These are phyloP conservation scores for Ophonus ardosiacus DNA, from an alignment of 2,888 invertebrate genomes.

Conservation along the genomic window DNA sequence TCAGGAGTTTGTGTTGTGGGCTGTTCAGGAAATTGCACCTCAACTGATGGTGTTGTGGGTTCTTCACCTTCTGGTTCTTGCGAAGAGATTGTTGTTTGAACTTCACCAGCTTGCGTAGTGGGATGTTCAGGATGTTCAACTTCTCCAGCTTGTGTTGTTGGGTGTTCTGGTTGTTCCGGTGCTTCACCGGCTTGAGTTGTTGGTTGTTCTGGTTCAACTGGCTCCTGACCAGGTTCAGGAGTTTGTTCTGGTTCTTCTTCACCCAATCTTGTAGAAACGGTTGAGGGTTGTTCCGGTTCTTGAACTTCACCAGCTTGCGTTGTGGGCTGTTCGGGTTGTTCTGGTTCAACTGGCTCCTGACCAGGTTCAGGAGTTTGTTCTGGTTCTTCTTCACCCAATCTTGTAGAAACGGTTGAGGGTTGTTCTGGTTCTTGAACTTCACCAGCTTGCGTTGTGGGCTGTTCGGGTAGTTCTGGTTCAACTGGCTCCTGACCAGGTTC, in stretches of 20 bases:
- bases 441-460: slow-evolving; percentile 9
- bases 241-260: slow-evolving; percentile 59
- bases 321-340: slow-evolving; percentile 19
- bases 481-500: not conserved
- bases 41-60: slow-evolving; percentile 52
- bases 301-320: not conserved
- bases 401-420: too few species aligned
- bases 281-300: slow-evolving; percentile 7
- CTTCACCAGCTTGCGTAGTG: not conserved
- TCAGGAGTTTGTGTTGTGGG: slow-evolving; percentile 27
- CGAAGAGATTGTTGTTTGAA: slow-evolving; percentile 50
- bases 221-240: slow-evolving; percentile 62
- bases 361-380: slow-evolving; percentile 55
- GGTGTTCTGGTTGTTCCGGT: slow-evolving; percentile 9
- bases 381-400: slow-evolving; percentile 50
- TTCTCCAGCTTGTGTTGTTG: not conserved
- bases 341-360: slow-evolving; percentile 57
- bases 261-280: too few species aligned
- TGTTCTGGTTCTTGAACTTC: slow-evolving; percentile 60
- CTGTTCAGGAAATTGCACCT: not conserved
- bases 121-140: slow-evolving; percentile 37
- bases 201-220: not conserved
- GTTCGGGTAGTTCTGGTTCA: slow-evolving; percentile 30
- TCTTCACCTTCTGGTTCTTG: slow-evolving; percentile 58
- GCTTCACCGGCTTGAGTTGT: not conserved